Percentiles rank a stretch among this genome's conserved stretches.
Evolutionary conservation across 1,140 invertebrate genomes (phyloP).

Genomic region (Brachionus rubens): DNA sequence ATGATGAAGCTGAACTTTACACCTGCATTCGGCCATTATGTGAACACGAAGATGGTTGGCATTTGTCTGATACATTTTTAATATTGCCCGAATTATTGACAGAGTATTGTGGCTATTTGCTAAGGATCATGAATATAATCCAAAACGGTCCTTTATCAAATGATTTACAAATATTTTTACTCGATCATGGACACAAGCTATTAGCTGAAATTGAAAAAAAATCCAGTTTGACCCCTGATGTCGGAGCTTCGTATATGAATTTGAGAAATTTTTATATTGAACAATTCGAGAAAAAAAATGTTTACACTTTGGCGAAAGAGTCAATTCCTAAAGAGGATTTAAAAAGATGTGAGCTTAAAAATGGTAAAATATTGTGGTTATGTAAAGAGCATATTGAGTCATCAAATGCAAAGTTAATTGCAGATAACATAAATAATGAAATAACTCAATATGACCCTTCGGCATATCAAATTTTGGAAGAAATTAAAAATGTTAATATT

Average conservation of each 20-base stretch:
- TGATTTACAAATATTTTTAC: constrained; percentile 19
- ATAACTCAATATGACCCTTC: neutral
- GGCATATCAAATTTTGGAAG: neutral
- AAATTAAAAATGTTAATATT: neutral
- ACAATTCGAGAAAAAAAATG: neutral
- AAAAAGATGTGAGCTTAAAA: constrained; percentile 52
- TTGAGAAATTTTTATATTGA: constrained; percentile 26
- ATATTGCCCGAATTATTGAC: neutral
- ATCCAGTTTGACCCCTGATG: neutral
- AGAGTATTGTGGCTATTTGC: constrained; percentile 22
- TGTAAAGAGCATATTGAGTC: constrained; percentile 53
- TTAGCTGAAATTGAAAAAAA: constrained; percentile 39
- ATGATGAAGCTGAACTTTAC: constrained; percentile 40
- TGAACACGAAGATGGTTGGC: constrained; percentile 53
- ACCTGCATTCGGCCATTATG: constrained; percentile 51
- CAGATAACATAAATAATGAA: neutral
- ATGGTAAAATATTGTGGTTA: constrained; percentile 58
- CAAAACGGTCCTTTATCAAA: constrained; percentile 6
- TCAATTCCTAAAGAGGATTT: neutral
- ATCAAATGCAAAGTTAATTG: constrained; percentile 47
- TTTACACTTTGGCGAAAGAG: neutral
- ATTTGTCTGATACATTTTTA: neutral
- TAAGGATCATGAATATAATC: constrained; percentile 26
- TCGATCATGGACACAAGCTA: neutral
- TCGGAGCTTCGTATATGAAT: neutral